These are phyloP conservation scores for Leptinotarsa defecta DNA, from an alignment of 1,140 invertebrate species.

Conservation along the genomic window DNA sequence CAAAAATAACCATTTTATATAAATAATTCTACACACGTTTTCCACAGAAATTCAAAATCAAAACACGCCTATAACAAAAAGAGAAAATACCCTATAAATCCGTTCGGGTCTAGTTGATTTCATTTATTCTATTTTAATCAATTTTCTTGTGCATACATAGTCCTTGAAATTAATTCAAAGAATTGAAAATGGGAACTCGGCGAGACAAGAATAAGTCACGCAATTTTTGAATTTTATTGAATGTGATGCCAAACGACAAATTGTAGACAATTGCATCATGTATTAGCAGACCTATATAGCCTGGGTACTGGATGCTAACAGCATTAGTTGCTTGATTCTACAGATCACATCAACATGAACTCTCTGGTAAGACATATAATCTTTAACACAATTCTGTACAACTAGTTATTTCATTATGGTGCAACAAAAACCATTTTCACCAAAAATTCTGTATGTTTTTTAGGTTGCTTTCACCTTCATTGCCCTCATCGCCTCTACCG, in stretches of 20 bases:
- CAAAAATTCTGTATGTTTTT: not conserved
- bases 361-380: not conserved
- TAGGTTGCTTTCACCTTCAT: not conserved
- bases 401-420: not conserved
- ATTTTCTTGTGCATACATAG: not conserved
- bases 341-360: not conserved
- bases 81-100: not conserved
- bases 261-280: not conserved
- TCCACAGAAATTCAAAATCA: not conserved
- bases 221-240: not conserved
- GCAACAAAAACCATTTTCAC: not conserved
- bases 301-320: not conserved
- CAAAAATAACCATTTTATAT: too few species aligned
- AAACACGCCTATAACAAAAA: not conserved
- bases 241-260: not conserved
- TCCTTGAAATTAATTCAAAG: too few species aligned
- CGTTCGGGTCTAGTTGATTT: not conserved
- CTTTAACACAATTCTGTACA: not conserved
- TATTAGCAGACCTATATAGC: not conserved
- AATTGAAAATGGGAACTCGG: not conserved
- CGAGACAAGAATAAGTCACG: not conserved
- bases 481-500: not conserved
- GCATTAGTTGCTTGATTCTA: not conserved
- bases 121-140: not conserved
- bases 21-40: too few species aligned